Evolutionary conservation across 2,113 vertebrate genomes (phyloP).

Genomic region (Nothobranchius kuhntae): DNA sequence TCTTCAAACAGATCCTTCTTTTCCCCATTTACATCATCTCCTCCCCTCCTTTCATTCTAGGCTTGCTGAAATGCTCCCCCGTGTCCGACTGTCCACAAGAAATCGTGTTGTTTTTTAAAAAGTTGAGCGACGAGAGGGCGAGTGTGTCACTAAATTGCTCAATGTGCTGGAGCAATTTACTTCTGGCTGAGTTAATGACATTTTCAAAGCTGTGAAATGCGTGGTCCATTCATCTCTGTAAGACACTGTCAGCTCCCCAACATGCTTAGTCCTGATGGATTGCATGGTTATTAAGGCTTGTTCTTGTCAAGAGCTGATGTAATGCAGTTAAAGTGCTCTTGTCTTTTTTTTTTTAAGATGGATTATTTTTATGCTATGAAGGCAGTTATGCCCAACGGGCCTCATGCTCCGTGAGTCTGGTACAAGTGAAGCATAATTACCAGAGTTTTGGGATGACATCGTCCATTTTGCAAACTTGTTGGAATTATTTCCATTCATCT

Average conservation of each 20-base stretch:
- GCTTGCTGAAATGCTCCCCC: not conserved
- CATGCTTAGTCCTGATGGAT: constrained; percentile 35
- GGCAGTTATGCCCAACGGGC: not conserved
- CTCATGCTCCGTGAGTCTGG: constrained; percentile 1
- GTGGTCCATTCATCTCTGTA: constrained; percentile 55
- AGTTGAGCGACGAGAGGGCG: constrained; percentile 3
- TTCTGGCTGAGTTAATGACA: constrained; percentile 57
- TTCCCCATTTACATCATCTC: not conserved
- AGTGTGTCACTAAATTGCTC: constrained; percentile 26
- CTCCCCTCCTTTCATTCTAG: constrained; percentile 14
- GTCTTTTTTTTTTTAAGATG: constrained; percentile 4
- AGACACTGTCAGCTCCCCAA: constrained; percentile 47
- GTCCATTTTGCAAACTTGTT: not conserved
- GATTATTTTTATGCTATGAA: constrained; percentile 8
- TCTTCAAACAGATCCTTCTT: not conserved
- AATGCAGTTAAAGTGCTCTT: constrained; percentile 15
- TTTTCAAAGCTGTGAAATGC: constrained; percentile 61
- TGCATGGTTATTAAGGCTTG: constrained; percentile 34
- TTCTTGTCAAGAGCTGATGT: constrained; percentile 1
- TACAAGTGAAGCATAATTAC: not conserved
- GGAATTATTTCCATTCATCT: not conserved
- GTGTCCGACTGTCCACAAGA: constrained; percentile 36
- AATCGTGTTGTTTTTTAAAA: constrained; percentile 47
- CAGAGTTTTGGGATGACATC: not conserved
- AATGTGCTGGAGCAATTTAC: constrained; percentile 59